These are phyloP conservation scores for Bos indicus DNA, from an alignment of 2,113 vertebrate genomes.

Conservation along the genomic window DNA sequence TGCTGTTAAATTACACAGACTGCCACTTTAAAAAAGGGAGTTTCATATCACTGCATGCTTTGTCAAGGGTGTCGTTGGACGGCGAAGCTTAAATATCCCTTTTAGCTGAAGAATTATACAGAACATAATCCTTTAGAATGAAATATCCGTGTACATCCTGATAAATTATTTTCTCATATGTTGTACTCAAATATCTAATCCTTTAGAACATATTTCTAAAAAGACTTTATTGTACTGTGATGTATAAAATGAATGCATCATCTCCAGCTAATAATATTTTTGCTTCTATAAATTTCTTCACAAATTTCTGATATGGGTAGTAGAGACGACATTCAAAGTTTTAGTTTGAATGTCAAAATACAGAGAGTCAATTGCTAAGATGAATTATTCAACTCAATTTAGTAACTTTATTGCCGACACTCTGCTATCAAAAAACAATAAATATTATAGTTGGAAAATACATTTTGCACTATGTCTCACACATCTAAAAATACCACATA, in stretches of 20 bases:
- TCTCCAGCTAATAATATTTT: background rate
- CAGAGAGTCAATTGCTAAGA: background rate
- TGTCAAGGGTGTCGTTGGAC: background rate
- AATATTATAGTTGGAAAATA: background rate
- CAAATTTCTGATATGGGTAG: background rate
- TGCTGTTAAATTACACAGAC: constrained; percentile 22
- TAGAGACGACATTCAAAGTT: background rate
- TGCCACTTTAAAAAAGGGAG: constrained; percentile 7
- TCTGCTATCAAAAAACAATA: background rate
- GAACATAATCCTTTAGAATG: constrained; percentile 28
- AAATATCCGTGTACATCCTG: background rate
- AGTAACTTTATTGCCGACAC: background rate
- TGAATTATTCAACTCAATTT: background rate
- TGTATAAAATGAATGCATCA: background rate
- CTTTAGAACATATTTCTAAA: constrained; percentile 13
- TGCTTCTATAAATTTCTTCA: background rate
- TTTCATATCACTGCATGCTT: constrained; percentile 24
- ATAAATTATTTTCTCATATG: constrained; percentile 6
- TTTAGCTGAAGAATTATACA: constrained; percentile 33
- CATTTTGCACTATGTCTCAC: background rate
- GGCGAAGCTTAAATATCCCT: background rate
- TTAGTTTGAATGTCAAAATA: background rate
- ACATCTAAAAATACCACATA: background rate
- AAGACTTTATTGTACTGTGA: background rate
- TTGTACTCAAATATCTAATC: background rate